Conservation (phyloP, 2,113 vertebrate species). For the Eurystomus gularis region DNA sequence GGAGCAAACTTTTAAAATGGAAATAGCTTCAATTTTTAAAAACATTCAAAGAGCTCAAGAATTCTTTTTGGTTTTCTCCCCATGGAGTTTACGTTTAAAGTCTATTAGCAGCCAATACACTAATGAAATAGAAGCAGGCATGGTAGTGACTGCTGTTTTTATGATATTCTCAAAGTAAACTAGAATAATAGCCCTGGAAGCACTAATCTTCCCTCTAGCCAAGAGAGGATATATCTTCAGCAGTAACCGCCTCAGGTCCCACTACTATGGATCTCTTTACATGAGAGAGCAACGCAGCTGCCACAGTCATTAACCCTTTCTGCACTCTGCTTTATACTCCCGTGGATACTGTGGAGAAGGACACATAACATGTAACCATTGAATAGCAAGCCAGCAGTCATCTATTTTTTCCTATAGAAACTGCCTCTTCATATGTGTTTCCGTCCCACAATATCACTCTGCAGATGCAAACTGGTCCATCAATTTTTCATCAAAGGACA, state of each 20-base stretch:
- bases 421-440: not conserved
- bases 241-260: not conserved
- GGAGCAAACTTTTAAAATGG: not conserved
- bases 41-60: not conserved
- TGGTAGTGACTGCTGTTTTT: not conserved
- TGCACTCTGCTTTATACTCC: not conserved
- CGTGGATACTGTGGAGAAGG: not conserved
- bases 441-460: not conserved
- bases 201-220: not conserved
- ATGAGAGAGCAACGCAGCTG: not conserved
- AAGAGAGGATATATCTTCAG: not conserved
- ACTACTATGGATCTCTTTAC: not conserved
- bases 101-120: not conserved
- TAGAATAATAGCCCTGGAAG: not conserved
- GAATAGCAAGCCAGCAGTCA: not conserved
- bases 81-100: not conserved
- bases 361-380: not conserved
- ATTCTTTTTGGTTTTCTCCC: not conserved
- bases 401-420: not conserved
- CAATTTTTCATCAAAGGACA: not conserved
- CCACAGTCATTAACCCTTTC: not conserved
- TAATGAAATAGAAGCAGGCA: not conserved
- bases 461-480: not conserved
- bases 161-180: not conserved
- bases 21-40: not conserved